phyloP scores from a whole-genome alignment of 2,888 invertebrate genomes.

The Tortrix viridana region DNA sequence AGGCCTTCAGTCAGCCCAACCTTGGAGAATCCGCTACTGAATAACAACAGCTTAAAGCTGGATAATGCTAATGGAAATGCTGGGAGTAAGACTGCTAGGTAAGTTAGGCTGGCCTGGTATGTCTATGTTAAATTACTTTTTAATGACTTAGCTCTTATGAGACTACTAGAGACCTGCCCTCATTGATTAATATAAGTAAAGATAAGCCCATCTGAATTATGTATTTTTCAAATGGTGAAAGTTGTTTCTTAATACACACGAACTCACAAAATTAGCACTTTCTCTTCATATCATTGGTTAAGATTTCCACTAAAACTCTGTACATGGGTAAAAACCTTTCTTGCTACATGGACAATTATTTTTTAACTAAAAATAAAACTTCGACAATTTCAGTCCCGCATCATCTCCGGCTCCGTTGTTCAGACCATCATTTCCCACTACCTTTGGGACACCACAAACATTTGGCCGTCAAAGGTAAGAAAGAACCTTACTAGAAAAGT shows the following conservation, averaged over 20 bases:
- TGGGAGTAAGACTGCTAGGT: slow-evolving; percentile 80
- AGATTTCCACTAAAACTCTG: too few relatives aligned
- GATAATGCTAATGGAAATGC: slow-evolving; percentile 78
- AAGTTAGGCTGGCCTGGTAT: slow-evolving; percentile 36
- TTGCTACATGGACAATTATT: too few relatives aligned
- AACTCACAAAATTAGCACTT: too few relatives aligned
- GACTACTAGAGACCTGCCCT: too few relatives aligned
- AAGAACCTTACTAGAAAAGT: background rate
- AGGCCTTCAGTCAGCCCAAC: slow-evolving; percentile 70
- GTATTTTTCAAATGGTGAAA: too few relatives aligned
- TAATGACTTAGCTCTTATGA: too few relatives aligned
- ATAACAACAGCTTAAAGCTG: slow-evolving; percentile 75
- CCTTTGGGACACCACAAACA: slow-evolving; percentile 86
- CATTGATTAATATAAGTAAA: too few relatives aligned
- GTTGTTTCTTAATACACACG: too few relatives aligned
- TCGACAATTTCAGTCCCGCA: slow-evolving; percentile 77
- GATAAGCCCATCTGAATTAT: too few relatives aligned
- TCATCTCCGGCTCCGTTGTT: slow-evolving; percentile 87
- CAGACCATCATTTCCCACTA: slow-evolving; percentile 89
- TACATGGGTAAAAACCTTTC: too few relatives aligned
- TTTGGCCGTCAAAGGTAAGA: slow-evolving; percentile 75
- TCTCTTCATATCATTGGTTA: too few relatives aligned
- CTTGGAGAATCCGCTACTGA: slow-evolving; percentile 68
- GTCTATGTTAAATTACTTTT: background rate
- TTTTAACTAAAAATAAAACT: background rate